phyloP scores from a whole-genome alignment of 1,140 invertebrate genomes.

The Drosophila erecta region DNA sequence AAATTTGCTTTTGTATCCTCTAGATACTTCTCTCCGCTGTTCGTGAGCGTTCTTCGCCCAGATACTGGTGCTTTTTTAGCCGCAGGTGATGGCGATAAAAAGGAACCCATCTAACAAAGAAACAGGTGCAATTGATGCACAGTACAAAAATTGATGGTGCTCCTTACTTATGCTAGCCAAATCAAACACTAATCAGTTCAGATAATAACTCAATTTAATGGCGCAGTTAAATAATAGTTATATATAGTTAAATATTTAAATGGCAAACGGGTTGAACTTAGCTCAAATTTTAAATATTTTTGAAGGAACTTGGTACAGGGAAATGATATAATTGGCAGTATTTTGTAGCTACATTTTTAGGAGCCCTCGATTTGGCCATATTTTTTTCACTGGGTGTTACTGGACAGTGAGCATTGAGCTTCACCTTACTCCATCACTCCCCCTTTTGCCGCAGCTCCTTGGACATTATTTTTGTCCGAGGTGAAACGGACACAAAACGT shows the following conservation, averaged over 20 bases:
- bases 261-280: too few relatives aligned
- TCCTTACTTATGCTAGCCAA: too few relatives aligned
- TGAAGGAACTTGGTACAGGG: too few relatives aligned
- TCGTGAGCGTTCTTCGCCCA: slow-evolving; percentile 20
- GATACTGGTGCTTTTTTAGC: slow-evolving; percentile 17
- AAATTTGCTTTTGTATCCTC: slow-evolving; percentile 69
- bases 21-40: slow-evolving; percentile 29
- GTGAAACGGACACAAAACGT: slow-evolving; percentile 40
- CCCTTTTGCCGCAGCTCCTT: not conserved
- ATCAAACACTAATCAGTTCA: too few relatives aligned
- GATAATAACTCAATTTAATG: too few relatives aligned
- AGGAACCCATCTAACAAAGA: slow-evolving; percentile 17
- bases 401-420: not conserved
- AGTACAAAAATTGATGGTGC: not conserved
- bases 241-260: too few relatives aligned
- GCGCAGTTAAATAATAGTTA: too few relatives aligned
- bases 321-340: too few relatives aligned
- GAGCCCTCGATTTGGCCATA: not conserved
- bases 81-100: slow-evolving; percentile 19
- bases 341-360: too few relatives aligned
- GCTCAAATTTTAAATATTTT: too few relatives aligned
- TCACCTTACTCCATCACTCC: not conserved
- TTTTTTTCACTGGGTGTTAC: not conserved
- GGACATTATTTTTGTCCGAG: slow-evolving; percentile 14
- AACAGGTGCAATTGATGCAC: slow-evolving; percentile 26